Conservation (phyloP, 2,888 invertebrate genomes). For the Diplolepis rosae region DNA sequence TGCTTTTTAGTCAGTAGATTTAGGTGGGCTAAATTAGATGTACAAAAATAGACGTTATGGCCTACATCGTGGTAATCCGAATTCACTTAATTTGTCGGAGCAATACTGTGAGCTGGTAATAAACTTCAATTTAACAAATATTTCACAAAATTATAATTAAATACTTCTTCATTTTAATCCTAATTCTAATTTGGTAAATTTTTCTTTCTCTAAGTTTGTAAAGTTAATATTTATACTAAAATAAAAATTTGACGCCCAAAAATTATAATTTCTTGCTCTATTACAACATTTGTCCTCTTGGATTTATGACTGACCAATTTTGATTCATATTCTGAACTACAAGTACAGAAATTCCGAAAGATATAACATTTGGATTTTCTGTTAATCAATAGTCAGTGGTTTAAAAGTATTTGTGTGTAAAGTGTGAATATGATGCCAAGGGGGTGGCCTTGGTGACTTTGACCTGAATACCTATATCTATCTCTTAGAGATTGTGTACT, state of each 20-base stretch:
- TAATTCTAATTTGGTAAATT: too few relatives aligned
- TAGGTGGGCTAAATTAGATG: constrained; percentile 47
- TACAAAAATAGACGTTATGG: constrained; percentile 60
- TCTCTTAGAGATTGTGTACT: not conserved
- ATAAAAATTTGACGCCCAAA: too few relatives aligned
- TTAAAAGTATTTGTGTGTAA: constrained; percentile 37
- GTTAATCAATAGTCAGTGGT: constrained; percentile 46
- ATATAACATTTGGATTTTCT: constrained; percentile 30
- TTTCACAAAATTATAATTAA: too few relatives aligned
- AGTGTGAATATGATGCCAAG: constrained; percentile 41
- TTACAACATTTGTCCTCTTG: too few relatives aligned
- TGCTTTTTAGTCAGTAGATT: constrained; percentile 32
- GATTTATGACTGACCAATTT: too few relatives aligned
- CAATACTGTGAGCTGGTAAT: not conserved
- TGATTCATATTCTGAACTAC: not conserved
- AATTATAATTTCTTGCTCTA: too few relatives aligned
- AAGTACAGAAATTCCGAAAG: not conserved
- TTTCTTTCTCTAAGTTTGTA: too few relatives aligned
- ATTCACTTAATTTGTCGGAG: not conserved
- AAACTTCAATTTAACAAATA: too few relatives aligned
- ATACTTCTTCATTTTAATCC: too few relatives aligned
- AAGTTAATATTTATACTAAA: too few relatives aligned
- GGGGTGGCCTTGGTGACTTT: constrained; percentile 51
- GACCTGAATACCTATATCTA: constrained; percentile 48
- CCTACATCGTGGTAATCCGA: constrained; percentile 48